Conservation (phyloP, 2,888 invertebrate species). For the Eupithecia abbreviata region DNA sequence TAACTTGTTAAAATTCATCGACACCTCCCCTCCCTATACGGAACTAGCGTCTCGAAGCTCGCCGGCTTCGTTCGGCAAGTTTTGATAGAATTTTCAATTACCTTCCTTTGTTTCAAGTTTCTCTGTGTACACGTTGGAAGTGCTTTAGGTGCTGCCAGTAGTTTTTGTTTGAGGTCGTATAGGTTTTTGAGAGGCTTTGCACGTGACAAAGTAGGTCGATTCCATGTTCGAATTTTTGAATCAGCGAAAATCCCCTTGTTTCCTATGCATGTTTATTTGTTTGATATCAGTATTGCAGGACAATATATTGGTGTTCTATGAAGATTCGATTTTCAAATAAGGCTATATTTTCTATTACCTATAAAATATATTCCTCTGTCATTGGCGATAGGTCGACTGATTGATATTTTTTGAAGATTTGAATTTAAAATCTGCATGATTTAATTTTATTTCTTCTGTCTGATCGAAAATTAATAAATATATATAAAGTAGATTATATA, state of each 20-base stretch:
- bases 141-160: constrained; percentile 24
- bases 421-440: neutral
- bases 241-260: neutral
- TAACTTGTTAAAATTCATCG: constrained; percentile 27
- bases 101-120: constrained; percentile 58
- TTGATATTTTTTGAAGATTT: neutral
- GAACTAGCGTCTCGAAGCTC: constrained; percentile 51
- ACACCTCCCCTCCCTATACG: constrained; percentile 41
- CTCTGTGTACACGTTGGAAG: constrained; percentile 23
- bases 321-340: neutral
- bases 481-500: too few species aligned
- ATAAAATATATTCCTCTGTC: too few species aligned
- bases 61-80: constrained; percentile 73
- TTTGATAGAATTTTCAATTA: constrained; percentile 83
- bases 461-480: too few species aligned
- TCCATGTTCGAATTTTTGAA: neutral
- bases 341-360: neutral
- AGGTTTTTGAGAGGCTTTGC: constrained; percentile 13
- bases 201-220: neutral
- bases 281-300: neutral
- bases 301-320: neutral
- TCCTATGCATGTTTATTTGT: neutral
- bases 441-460: neutral
- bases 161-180: constrained; percentile 21
- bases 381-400: neutral